phyloP scores from a whole-genome alignment of 2,113 vertebrate genomes.

The Erpornis zantholeuca region DNA sequence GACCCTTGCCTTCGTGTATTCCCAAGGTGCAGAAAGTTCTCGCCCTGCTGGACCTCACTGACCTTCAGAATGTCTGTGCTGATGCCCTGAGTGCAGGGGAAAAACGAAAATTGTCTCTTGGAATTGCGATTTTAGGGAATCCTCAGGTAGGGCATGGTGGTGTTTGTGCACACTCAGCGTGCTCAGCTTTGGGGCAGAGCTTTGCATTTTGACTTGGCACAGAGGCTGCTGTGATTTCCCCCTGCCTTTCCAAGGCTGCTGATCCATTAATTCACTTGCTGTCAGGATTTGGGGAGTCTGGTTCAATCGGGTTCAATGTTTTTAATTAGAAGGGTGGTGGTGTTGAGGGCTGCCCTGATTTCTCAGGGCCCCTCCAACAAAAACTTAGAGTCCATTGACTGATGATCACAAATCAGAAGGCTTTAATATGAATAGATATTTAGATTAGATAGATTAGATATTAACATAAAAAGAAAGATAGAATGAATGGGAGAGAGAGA shows the following conservation, averaged over 20 bases:
- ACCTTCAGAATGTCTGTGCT: slow-evolving; percentile 74
- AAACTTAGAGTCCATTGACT: no score
- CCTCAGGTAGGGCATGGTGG: slow-evolving; percentile 72
- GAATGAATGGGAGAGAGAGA: no score
- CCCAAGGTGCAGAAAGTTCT: slow-evolving; percentile 81
- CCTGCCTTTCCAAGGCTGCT: not conserved
- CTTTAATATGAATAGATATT: no score
- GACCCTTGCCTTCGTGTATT: not conserved
- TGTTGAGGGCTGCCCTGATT: no score
- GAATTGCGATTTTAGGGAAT: slow-evolving; percentile 85
- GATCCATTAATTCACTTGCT: not conserved
- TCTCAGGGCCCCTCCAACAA: no score
- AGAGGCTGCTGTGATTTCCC: accelerated
- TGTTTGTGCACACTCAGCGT: accelerated
- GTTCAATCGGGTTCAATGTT: not conserved
- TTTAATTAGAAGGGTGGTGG: not conserved
- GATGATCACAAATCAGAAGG: no score
- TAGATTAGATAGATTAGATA: no score
- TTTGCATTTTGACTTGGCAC: not conserved
- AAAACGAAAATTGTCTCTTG: slow-evolving; percentile 86
- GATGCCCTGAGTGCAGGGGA: slow-evolving; percentile 82
- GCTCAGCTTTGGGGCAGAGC: accelerated
- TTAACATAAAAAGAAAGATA: no score
- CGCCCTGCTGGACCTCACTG: slow-evolving; percentile 75
- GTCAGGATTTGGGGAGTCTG: not conserved